These are phyloP conservation scores for Drosophila rufa DNA, from an alignment of 1,140 invertebrate species.

Conservation along the genomic window DNA sequence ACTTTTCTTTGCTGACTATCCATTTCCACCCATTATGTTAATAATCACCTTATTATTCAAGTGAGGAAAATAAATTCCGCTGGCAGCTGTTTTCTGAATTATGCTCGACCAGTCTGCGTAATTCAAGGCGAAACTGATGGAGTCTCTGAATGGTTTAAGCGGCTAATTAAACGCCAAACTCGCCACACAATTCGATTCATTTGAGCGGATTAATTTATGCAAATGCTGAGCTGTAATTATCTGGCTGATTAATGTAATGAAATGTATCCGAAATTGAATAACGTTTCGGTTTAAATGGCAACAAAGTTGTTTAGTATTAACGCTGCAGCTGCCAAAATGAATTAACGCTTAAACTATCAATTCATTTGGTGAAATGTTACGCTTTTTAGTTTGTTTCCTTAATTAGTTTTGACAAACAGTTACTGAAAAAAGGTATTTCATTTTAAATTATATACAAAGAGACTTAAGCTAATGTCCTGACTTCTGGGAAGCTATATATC, in stretches of 20 bases:
- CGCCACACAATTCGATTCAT: slow-evolving; percentile 19
- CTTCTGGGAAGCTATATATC: neutral
- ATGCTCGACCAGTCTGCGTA: slow-evolving; percentile 12
- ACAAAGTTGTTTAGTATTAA: neutral
- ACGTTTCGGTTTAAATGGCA: neutral
- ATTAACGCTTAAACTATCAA: neutral
- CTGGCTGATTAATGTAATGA: slow-evolving; percentile 54
- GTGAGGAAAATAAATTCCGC: slow-evolving; percentile 1
- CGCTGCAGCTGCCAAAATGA: slow-evolving; percentile 1
- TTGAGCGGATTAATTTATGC: slow-evolving; percentile 55
- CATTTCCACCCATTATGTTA: slow-evolving; percentile 5
- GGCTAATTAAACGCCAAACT: slow-evolving; percentile 46
- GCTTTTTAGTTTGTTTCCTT: neutral
- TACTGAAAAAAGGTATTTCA: neutral
- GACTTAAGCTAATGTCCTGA: neutral
- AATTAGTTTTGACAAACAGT: neutral
- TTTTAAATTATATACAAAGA: too few species aligned
- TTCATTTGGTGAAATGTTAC: neutral
- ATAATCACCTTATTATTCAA: slow-evolving; percentile 14
- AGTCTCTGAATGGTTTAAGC: slow-evolving; percentile 21
- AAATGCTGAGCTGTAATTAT: slow-evolving; percentile 53
- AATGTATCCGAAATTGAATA: slow-evolving; percentile 50
- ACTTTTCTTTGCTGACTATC: slow-evolving; percentile 7
- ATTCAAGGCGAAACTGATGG: slow-evolving; percentile 28
- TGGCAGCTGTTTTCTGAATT: slow-evolving; percentile 14